These are phyloP conservation scores for Oikopleura dioica DNA, from an alignment of 23 tunicate genomes.

Conservation along the genomic window DNA sequence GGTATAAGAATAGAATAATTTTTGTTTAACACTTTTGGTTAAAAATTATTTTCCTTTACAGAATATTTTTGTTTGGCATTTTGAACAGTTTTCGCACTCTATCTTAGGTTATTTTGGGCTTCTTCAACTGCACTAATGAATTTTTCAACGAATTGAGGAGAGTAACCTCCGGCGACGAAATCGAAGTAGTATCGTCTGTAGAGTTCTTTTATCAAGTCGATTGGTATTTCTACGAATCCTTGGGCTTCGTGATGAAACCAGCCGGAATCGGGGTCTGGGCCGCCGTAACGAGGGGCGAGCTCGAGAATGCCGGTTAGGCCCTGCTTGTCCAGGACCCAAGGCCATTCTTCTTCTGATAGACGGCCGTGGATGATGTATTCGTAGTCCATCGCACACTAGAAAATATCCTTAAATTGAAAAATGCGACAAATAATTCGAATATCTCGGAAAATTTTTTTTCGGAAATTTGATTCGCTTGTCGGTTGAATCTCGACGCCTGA, in stretches of 20 bases:
- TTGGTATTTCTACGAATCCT: neutral
- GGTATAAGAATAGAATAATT: no score
- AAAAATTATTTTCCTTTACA: no score
- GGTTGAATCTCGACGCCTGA: no score
- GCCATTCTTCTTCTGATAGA: neutral
- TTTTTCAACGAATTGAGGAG: neutral
- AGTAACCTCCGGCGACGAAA: neutral
- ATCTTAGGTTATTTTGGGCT: no score
- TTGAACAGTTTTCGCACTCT: no score
- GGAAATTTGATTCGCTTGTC: no score
- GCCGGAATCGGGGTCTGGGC: neutral
- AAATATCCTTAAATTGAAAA: no score
- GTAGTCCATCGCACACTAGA: neutral
- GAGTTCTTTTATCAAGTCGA: neutral
- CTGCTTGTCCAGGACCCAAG: neutral
- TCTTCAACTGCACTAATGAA: no score
- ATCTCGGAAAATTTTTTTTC: no score
- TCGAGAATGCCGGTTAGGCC: neutral
- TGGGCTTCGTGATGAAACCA: neutral
- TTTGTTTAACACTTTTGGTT: no score
- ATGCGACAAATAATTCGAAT: no score
- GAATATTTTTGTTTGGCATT: no score
- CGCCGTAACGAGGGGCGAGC: neutral
- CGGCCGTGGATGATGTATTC: neutral
- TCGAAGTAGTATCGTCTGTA: neutral